A percentile compares a stretch with the other conserved stretches of the same genome.
These are phyloP conservation scores for Camelus dromedarius DNA, from an alignment of 2,113 vertebrate species.

Conservation along the genomic window DNA sequence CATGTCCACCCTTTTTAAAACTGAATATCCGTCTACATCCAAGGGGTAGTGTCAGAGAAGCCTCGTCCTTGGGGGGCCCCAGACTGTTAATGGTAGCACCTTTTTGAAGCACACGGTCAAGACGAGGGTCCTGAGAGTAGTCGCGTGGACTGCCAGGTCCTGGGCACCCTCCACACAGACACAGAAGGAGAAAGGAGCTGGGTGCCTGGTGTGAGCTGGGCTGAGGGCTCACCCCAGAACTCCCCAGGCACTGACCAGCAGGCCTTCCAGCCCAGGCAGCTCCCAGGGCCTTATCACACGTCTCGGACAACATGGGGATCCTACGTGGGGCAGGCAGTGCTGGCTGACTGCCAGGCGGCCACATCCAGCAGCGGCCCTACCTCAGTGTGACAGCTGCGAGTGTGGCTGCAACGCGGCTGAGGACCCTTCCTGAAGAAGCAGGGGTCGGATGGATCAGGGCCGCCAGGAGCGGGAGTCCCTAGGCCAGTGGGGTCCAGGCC, in stretches of 20 bases:
- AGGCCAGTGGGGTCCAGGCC: background rate
- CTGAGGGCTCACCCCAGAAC: background rate
- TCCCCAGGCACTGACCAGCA: rapidly evolving
- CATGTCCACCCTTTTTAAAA: background rate
- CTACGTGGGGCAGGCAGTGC: rapidly evolving
- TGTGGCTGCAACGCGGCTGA: rapidly evolving
- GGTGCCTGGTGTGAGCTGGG: rapidly evolving
- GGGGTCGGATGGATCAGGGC: no score
- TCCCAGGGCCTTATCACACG: background rate
- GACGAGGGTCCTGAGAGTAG: background rate
- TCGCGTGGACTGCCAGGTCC: rapidly evolving
- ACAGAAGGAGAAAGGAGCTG: rapidly evolving
- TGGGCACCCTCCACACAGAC: background rate
- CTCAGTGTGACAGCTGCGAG: rapidly evolving
- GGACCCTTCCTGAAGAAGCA: background rate
- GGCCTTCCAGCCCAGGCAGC: background rate
- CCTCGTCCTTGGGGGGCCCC: background rate
- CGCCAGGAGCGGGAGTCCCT: background rate
- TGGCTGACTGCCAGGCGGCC: rapidly evolving
- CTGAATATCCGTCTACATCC: rapidly evolving
- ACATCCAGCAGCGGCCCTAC: background rate
- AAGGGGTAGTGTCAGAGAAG: background rate
- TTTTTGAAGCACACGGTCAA: background rate
- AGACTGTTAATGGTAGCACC: rapidly evolving
- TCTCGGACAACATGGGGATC: rapidly evolving